Base-by-base conservation (phyloP, 2,113 vertebrate species). In the Osmerus mordax region DNA sequence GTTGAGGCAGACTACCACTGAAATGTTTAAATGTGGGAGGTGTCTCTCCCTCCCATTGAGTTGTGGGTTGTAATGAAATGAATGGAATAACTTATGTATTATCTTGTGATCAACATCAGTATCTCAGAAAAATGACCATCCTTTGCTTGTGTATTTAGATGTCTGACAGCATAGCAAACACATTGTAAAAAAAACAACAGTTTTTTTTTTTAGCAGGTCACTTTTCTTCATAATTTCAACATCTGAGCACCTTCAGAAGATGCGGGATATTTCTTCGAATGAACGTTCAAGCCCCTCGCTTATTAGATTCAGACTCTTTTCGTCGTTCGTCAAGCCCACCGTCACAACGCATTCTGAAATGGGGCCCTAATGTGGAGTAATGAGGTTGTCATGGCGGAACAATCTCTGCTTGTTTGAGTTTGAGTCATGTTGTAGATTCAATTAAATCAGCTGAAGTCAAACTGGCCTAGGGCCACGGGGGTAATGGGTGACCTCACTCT, bases 401-500 rank as follows among this genome's bases (percentile, higher is more conserved):
- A 89, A 84, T 86, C 87, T 86, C 82, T 89, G 87, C 89, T 89
- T 91, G 87, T 89, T 91, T 87, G 87, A 91, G 85, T 91, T 91
- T 91, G 88, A 89, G 87, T 89, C 89, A 91, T 89, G 89, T 85
- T 71, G 86, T 86, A 89, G 83, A 91, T 90, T 90, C 87, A 90
- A 89, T 91, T 89, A 90, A 91, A 88, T 90, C 86, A 89, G 86
- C 85, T 88, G 87, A 89, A 91, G 87, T 88, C 83, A 81, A 87
- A 69, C 83, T 89, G 89, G 88, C 89, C 87, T 36, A 58, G 2
- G 87, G 89, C 88, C 88, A 88, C 76, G 86, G 89, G 82, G 80
- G 89, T 88, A 91, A 90, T 89, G 89, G 86, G 81, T 91, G 89
- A 91, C 89, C 89, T 91, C 89, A 89, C 90, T 91, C 86, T 87